Evolutionary conservation across 53 echinoderm and acorn worm genomes (phyloP), one percentile per base, ranked within the genome.

Genomic region (Pentamera pediparva): DNA sequence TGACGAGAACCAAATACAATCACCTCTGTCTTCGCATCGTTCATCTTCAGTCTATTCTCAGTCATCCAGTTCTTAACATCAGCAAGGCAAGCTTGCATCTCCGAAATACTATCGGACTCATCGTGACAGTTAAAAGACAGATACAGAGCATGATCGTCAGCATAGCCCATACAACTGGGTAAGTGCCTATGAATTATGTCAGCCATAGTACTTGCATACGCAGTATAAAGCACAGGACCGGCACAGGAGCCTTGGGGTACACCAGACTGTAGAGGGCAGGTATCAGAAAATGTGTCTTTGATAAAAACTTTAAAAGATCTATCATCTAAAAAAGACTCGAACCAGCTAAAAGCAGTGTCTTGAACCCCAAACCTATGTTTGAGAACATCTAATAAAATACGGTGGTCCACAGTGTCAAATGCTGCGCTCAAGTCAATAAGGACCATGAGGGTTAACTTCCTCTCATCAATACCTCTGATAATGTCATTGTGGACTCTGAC

Each of bases 241-340:
- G 65, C 40, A 39, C 65, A 65, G 8, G 65, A 36, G 20, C 65
- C 65, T 38, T 65, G 65, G n/a, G 40, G 40, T 37, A 65, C 65
- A 65, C 65, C 65, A 37, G 38, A 37, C 5, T 5, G 5, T 10
- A 65, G 40, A 5, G 20, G 65, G n/a, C n/a, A n/a, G n/a, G 38
- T 19, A 21, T 65, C 38, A 65, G 37, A 65, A 39, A 65, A 65
- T 5, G 40, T n/a, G 39, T 38, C 8, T 21, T 38, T 19, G 21
- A 65, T 19, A 3, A 8, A 5, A 37, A 65, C 65, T 27, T 19
- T 65, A 21, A 65, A 65, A 65, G 8, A 39, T 38, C 10, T 38
- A 10, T 65, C 40, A 37, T 65, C 6, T 65, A 65, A 38, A 65
- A 65, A 65, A 21, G 22, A 18, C 3, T 5, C 4, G 3, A 4